phyloP scores from a whole-genome alignment of 2,113 vertebrate genomes.

The Cyprinodon tularosa region DNA sequence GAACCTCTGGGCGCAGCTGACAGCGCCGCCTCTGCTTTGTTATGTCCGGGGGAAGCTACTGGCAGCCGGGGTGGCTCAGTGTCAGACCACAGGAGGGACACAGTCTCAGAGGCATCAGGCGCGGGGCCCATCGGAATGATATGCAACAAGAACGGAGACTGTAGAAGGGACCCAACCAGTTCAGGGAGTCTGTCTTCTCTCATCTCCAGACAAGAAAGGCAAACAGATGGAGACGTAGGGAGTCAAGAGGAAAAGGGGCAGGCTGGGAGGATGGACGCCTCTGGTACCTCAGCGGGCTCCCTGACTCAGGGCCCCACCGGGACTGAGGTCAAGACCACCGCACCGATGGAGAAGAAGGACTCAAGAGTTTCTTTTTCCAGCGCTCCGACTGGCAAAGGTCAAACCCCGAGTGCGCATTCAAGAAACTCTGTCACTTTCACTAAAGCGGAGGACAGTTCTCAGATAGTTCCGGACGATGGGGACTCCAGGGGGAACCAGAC shows the following conservation, averaged over 20 bases:
- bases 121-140: slow-evolving; percentile 74
- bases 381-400: slow-evolving; percentile 70
- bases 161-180: slow-evolving; percentile 78
- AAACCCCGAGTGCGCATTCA: slow-evolving; percentile 52
- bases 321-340: slow-evolving; percentile 68
- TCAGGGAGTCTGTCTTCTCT: slow-evolving; percentile 79
- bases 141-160: slow-evolving; percentile 85
- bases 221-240: slow-evolving; percentile 64
- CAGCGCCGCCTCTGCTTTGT: slow-evolving; percentile 54
- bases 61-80: slow-evolving; percentile 35
- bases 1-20: slow-evolving; percentile 49
- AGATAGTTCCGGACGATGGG: slow-evolving; percentile 82
- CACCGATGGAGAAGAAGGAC: slow-evolving; percentile 79
- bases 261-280: slow-evolving; percentile 74
- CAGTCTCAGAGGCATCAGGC: slow-evolving; percentile 42
- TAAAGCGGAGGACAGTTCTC: slow-evolving; percentile 80
- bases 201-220: slow-evolving; percentile 75
- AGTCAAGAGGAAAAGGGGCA: slow-evolving; percentile 56
- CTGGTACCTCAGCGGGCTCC: slow-evolving; percentile 64
- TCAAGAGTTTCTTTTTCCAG: slow-evolving; percentile 85
- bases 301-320: slow-evolving; percentile 63
- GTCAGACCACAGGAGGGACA: slow-evolving; percentile 44
- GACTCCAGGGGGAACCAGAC: slow-evolving; percentile 85
- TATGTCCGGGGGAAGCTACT: slow-evolving; percentile 67
- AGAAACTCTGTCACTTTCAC: slow-evolving; percentile 73